phyloP scores from a whole-genome alignment of 2,797 vertebrate species.

The Xenopus petersii region DNA sequence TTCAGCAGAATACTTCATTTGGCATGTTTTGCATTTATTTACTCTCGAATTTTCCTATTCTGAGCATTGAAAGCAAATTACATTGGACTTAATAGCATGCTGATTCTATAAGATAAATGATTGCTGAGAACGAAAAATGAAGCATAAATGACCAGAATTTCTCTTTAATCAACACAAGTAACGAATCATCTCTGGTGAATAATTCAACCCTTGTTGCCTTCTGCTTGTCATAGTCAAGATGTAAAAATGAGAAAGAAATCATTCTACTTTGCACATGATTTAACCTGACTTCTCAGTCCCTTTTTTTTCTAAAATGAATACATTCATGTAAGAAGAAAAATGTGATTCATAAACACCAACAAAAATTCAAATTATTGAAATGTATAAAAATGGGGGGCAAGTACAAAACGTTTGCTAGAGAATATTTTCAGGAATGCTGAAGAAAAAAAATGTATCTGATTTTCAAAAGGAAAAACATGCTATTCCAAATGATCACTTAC shows the following conservation, averaged over 20 bases:
- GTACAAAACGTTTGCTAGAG: too few relatives aligned
- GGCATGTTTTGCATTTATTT: slow-evolving; percentile 30
- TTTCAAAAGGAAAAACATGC: too few relatives aligned
- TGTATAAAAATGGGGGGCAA: too few relatives aligned
- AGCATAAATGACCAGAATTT: slow-evolving; percentile 41
- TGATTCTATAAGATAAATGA: slow-evolving; percentile 48
- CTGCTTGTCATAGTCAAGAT: slow-evolving; percentile 38
- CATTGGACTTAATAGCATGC: slow-evolving; percentile 39
- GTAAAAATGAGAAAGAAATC: slow-evolving; percentile 36
- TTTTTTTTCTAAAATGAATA: too few relatives aligned
- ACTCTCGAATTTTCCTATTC: slow-evolving; percentile 28
- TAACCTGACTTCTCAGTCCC: slow-evolving; percentile 25
- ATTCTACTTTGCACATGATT: slow-evolving; percentile 32
- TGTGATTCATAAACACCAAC: too few relatives aligned
- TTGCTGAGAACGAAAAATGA: slow-evolving; percentile 45
- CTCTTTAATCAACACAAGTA: slow-evolving; percentile 44
- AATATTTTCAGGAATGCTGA: too few relatives aligned
- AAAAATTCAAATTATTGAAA: too few relatives aligned
- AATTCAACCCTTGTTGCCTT: slow-evolving; percentile 32
- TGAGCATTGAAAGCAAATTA: slow-evolving; percentile 30
- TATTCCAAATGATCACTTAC: too few relatives aligned
- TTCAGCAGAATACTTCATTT: slow-evolving; percentile 23
- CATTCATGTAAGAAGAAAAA: too few relatives aligned
- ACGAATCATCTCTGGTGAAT: slow-evolving; percentile 36
- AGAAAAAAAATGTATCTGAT: too few relatives aligned